Evolutionary conservation across 1,140 invertebrate species (phyloP).

Genomic region (Centruroides vittatus): DNA sequence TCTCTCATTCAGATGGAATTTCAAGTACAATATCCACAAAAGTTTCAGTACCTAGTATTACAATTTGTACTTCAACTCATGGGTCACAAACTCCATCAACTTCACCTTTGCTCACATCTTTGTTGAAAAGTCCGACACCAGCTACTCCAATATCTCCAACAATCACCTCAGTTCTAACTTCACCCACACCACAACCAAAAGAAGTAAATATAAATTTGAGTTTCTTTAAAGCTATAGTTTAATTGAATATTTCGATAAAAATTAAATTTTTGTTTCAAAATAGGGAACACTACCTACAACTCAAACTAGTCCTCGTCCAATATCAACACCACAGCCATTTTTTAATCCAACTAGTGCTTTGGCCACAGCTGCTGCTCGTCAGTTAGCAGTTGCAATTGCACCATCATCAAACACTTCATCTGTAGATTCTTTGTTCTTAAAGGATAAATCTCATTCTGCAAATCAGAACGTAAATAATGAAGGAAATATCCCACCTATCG

Average conservation of each 20-base stretch:
- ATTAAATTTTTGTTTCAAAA: background rate
- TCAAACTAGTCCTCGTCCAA: background rate
- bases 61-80: conserved; percentile 8
- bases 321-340: conserved; percentile 7
- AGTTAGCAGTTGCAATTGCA: conserved; percentile 11
- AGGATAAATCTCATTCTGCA: no score
- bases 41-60: conserved; percentile 1
- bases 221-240: background rate
- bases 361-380: conserved; percentile 10
- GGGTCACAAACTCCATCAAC: conserved; percentile 20
- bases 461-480: no score
- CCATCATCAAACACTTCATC: background rate
- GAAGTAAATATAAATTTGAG: background rate
- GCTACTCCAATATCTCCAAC: conserved; percentile 13
- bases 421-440: no score
- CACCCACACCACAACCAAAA: conserved; percentile 1
- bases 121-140: conserved; percentile 51
- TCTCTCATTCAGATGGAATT: background rate
- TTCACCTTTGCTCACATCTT: conserved; percentile 63
- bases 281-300: background rate
- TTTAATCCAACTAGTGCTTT: conserved; percentile 12
- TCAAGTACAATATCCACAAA: background rate
- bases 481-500: no score
- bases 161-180: background rate
- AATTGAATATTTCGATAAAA: background rate